Conservation (phyloP, 2,888 invertebrate genomes). For the Chydorus sphaericus region DNA sequence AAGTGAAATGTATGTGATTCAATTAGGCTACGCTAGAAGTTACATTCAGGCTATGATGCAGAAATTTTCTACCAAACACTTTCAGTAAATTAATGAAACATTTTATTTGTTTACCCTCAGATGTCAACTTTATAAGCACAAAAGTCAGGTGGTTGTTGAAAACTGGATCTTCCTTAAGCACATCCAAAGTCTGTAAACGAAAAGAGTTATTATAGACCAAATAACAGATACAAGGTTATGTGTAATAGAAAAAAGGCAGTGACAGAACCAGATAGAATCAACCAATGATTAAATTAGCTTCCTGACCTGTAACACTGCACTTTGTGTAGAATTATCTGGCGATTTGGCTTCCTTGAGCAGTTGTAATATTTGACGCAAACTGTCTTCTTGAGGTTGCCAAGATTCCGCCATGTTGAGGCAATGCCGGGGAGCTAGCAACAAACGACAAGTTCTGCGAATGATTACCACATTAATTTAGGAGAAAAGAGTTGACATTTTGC, state of each 20-base stretch:
- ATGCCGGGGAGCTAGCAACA: too few species aligned
- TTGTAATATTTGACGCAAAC: slow-evolving; percentile 89
- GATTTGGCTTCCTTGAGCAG: slow-evolving; percentile 96
- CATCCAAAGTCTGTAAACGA: slow-evolving; percentile 91
- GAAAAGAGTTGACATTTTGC: too few species aligned
- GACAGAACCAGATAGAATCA: too few species aligned
- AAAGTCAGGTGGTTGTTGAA: slow-evolving; percentile 98
- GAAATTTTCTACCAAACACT: too few species aligned
- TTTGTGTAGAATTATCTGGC: slow-evolving; percentile 88
- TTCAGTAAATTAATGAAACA: too few species aligned
- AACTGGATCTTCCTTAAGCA: slow-evolving; percentile 92
- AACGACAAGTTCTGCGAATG: too few species aligned
- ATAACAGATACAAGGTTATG: background rate
- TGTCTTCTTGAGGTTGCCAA: slow-evolving; percentile 97
- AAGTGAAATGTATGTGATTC: too few species aligned
- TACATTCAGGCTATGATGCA: too few species aligned
- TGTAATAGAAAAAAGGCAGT: background rate
- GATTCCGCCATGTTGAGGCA: slow-evolving; percentile 23
- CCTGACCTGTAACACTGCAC: slow-evolving; percentile 89
- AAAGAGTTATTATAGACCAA: slow-evolving; percentile 19
- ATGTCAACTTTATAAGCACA: slow-evolving; percentile 83
- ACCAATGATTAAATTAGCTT: too few species aligned
- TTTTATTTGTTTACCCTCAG: slow-evolving; percentile 45
- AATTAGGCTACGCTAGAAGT: too few species aligned
- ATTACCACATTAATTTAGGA: too few species aligned